Evolutionary conservation across 2,797 vertebrate species (phyloP).

Genomic region (Borostomias antarcticus): DNA sequence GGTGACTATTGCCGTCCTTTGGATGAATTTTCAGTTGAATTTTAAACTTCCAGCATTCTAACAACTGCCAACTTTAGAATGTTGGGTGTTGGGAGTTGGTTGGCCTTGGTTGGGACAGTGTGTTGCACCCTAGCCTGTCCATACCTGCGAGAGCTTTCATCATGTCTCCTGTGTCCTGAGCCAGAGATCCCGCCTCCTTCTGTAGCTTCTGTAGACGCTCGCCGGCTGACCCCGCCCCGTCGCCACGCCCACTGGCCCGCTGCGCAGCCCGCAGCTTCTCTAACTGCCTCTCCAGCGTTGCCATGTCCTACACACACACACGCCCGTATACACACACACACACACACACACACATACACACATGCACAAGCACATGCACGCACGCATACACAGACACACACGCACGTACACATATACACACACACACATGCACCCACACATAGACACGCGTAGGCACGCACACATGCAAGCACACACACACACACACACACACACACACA

Average conservation of each 20-base stretch:
- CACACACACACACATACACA: too few species aligned
- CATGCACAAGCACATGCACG: constrained; percentile 11
- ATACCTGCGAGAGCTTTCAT: constrained; percentile 81
- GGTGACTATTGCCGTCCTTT: too few species aligned
- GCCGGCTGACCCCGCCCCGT: constrained; percentile 19
- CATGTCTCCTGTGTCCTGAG: constrained; percentile 77
- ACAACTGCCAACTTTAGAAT: too few species aligned
- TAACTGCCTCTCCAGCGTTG: constrained; percentile 70
- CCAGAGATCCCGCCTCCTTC: constrained; percentile 72
- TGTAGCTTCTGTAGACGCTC: constrained; percentile 66
- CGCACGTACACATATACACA: not conserved
- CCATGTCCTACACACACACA: constrained; percentile 73
- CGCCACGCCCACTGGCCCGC: constrained; percentile 16
- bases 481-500: constrained; percentile 19
- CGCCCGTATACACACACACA: constrained; percentile 22
- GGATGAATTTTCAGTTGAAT: too few species aligned
- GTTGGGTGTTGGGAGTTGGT: too few species aligned
- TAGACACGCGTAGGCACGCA: too few species aligned
- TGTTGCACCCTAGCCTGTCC: not conserved
- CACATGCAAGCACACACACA: too few species aligned
- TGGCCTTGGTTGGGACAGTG: too few species aligned
- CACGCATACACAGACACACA: constrained; percentile 8
- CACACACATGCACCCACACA: constrained; percentile 12
- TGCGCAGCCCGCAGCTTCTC: constrained; percentile 58
- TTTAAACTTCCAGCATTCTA: too few species aligned